A percentile compares a stretch with the other conserved stretches of the same genome.
phyloP scores from a whole-genome alignment of 35 echinoderm and acorn worm genomes.

The Diadema setosum region DNA sequence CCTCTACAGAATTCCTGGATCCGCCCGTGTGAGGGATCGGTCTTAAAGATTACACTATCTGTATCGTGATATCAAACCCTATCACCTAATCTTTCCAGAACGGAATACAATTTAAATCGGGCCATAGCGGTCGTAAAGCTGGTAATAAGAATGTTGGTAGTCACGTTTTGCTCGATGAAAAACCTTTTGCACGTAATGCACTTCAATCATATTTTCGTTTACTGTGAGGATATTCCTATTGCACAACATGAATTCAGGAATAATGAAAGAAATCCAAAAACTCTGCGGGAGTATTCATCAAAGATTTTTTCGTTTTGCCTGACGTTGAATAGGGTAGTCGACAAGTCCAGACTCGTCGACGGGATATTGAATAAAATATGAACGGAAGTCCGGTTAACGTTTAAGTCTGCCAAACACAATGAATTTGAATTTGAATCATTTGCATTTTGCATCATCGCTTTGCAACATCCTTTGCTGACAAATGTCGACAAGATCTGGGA shows the following conservation, averaged over 20 bases:
- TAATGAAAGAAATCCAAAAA: background rate
- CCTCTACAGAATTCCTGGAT: too few species aligned
- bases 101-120: slow-evolving; percentile 51
- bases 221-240: slow-evolving; percentile 14
- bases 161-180: slow-evolving; percentile 6
- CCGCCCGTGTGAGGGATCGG: background rate
- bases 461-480: too few species aligned
- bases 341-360: too few species aligned
- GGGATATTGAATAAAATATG: too few species aligned
- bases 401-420: too few species aligned
- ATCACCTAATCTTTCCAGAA: background rate
- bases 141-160: slow-evolving; percentile 33
- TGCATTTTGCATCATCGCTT: too few species aligned
- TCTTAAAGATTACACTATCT: slow-evolving; percentile 8
- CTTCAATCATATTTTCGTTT: slow-evolving; percentile 18
- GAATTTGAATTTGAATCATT: too few species aligned
- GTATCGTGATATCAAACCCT: slow-evolving; percentile 47
- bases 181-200: background rate
- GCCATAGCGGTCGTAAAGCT: slow-evolving; percentile 62
- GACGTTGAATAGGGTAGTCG: too few species aligned
- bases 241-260: background rate
- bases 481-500: too few species aligned
- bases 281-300: background rate
- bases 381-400: too few species aligned
- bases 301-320: background rate